Conservation (phyloP, 2,797 vertebrate species). For the Micromesistius poutassou region DNA sequence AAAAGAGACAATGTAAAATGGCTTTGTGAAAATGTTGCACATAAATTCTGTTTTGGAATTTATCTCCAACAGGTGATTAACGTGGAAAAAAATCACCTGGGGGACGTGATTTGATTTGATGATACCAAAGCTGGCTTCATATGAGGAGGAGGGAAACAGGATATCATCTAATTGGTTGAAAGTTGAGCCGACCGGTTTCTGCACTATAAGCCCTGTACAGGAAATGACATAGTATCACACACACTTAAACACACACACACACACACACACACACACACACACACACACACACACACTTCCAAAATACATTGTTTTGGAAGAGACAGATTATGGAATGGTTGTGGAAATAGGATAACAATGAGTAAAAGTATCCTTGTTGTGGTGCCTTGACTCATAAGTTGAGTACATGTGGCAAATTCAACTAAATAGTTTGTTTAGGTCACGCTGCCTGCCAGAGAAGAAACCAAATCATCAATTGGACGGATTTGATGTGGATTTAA, state of each 20-base stretch:
- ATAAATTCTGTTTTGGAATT: neutral
- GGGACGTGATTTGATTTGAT: neutral
- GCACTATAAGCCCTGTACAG: neutral
- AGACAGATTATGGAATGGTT: neutral
- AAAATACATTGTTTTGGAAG: neutral
- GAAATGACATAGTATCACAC: neutral
- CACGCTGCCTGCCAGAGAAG: neutral
- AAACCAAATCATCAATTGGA: neutral
- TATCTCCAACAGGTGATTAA: neutral
- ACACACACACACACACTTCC: neutral
- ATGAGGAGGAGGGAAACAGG: neutral
- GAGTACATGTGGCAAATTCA: neutral
- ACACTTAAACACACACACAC: neutral
- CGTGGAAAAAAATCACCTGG: neutral
- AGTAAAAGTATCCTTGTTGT: neutral
- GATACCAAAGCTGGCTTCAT: neutral
- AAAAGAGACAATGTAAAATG: neutral
- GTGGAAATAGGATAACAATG: neutral
- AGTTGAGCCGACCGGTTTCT: neutral
- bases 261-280: neutral
- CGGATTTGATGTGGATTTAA: neutral
- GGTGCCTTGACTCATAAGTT: neutral
- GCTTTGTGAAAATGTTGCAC: too few species aligned
- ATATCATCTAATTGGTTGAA: neutral
- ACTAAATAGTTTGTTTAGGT: neutral